Base-by-base conservation (phyloP, 2,113 vertebrate species). In the Mustelus asterias region DNA sequence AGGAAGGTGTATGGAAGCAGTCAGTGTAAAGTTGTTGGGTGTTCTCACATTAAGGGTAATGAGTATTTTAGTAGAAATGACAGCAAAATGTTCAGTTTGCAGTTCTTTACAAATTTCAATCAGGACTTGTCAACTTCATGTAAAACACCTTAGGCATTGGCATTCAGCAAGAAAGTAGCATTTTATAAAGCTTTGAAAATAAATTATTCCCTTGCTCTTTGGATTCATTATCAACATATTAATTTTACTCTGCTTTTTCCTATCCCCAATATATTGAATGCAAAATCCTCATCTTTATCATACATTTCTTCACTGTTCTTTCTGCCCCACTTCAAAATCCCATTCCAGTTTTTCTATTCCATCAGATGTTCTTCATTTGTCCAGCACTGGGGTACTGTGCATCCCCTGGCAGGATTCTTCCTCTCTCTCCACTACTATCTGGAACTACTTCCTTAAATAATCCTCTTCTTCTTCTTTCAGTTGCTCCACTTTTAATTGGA, bases 91-190 rank as follows among this genome's bases (percentile, higher is more conserved):
- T 72, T 67, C 65, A 94, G 65, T 41, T 94, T 94, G 67, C 90
- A 94, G 93, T 94, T 95, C 67, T 44, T 95, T 48, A 95, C 37
- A 60, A 48, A 70, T 95, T 94, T 94, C 92, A 94, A 26, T 94
- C 92, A 70, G 65, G 92, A 70, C 24, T 94, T 76, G 11, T 76
- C 94, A 95, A 20, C 44, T 76, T 11, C 22, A 29, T 54, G 22
- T 54, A 72, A 95, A 70, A 54, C 48, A 48, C 6, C 94, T 95
- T 76, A 16, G 44, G 26, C 13, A 95, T 72, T 54, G 94, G 26
- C 48, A 72, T 54, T 95, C 26, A 95, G 24, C 26, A 48, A 26
- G 9, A 48, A 72, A 94, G 16, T 2, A 26, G 13, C 54, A 29
- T 72, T 72, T 76, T 33, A 72, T 76, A 7, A 41, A 29, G 11